Percentiles rank a stretch among this genome's conserved stretches.
phyloP scores from a whole-genome alignment of 2,113 vertebrate genomes.

The Pachyramphus minor region DNA sequence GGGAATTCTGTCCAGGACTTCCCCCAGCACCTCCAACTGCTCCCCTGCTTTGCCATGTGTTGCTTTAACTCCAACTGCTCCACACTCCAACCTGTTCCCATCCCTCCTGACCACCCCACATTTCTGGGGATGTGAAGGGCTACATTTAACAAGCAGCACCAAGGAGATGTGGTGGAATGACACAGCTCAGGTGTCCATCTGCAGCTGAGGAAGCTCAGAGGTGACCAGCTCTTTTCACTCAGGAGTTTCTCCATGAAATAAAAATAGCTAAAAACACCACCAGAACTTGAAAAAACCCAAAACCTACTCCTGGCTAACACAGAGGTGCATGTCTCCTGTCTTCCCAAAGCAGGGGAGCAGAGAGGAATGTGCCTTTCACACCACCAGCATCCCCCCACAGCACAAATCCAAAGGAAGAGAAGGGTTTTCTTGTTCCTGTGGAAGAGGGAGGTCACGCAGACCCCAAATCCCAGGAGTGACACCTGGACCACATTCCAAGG shows the following conservation, averaged over 20 bases:
- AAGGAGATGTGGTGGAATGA: background rate
- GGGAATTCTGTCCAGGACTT: background rate
- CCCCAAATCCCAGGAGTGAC: background rate
- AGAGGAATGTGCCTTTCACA: background rate
- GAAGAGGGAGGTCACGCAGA: background rate
- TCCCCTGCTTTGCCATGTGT: background rate
- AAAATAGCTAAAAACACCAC: background rate
- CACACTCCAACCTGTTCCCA: background rate
- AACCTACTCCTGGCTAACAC: rapidly evolving
- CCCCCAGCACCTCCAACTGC: background rate
- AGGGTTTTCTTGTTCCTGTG: background rate
- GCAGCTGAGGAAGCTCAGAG: background rate
- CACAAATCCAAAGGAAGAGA: background rate
- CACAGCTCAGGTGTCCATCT: background rate
- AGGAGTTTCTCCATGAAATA: background rate
- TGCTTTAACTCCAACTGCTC: background rate
- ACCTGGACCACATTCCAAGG: rapidly evolving
- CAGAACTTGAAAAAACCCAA: background rate
- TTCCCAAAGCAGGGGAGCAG: background rate
- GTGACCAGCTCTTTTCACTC: background rate
- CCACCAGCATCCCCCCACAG: background rate
- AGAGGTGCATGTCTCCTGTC: background rate
- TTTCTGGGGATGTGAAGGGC: background rate
- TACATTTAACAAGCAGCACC: too few relatives aligned
- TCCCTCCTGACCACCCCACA: background rate